Evolutionary conservation across 2,113 vertebrate genomes (phyloP).

Genomic region (Heloderma charlesbogerti): DNA sequence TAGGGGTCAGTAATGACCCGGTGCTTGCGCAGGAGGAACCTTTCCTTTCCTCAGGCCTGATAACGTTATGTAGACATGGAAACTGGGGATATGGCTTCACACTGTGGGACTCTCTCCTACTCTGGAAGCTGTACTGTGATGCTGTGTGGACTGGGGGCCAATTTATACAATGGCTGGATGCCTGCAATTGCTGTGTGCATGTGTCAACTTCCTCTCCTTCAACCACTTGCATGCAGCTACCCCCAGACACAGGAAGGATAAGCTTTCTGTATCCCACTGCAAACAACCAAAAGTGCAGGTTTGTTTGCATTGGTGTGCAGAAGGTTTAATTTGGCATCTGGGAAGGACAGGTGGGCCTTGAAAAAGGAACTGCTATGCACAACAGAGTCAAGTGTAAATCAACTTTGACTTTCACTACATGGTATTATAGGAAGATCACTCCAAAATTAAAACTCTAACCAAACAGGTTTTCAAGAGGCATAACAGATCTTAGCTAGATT

Average conservation of each 20-base stretch:
- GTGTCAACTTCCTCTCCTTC: background rate
- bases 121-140: background rate
- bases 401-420: background rate
- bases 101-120: background rate
- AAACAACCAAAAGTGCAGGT: background rate
- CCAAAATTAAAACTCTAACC: background rate
- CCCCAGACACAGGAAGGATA: background rate
- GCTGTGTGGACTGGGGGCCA: background rate
- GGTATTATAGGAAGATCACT: background rate
- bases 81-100: too few species aligned
- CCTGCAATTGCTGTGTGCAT: background rate
- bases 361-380: background rate
- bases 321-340: slow-evolving; percentile 1
- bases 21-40: too few species aligned
- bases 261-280: background rate
- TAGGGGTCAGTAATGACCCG: too few species aligned
- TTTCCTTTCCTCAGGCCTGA: background rate
- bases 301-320: background rate
- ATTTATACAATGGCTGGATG: background rate
- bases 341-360: background rate
- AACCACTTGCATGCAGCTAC: background rate
- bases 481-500: background rate
- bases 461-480: background rate
- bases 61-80: too few species aligned
- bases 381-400: background rate